These are phyloP conservation scores for Metopolophium dirhodum DNA, from an alignment of 1,140 invertebrate species.

Conservation along the genomic window DNA sequence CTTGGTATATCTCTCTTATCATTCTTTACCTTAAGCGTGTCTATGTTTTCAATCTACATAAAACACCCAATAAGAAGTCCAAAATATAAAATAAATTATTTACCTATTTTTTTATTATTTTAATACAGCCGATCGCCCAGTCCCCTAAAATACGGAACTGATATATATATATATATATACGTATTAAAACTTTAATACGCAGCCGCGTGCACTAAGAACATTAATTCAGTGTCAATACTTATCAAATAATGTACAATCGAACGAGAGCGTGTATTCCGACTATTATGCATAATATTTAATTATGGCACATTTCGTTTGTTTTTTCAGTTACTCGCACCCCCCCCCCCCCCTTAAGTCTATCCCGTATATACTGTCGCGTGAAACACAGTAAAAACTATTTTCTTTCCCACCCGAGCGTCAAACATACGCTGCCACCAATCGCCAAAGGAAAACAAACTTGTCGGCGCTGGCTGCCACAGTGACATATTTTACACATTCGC, in stretches of 20 bases:
- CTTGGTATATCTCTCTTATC: too few relatives aligned
- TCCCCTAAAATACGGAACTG: neutral
- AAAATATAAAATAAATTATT: too few relatives aligned
- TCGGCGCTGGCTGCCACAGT: neutral
- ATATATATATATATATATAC: neutral
- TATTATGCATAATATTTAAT: constrained; percentile 20
- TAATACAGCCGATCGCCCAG: neutral
- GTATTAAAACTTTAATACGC: neutral
- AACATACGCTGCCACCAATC: neutral
- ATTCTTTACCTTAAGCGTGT: too few relatives aligned
- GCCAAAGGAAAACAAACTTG: constrained; percentile 1
- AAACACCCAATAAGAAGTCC: too few relatives aligned
- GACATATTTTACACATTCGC: neutral
- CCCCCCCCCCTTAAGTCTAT: neutral
- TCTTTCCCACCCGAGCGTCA: neutral
- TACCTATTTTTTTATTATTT: neutral
- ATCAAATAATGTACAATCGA: neutral
- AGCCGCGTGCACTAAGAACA: neutral
- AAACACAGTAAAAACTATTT: neutral
- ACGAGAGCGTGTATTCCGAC: neutral
- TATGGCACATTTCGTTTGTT: neutral
- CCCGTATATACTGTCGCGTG: neutral
- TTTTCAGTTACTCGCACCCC: neutral
- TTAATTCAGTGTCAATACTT: constrained; percentile 8
- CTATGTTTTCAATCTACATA: too few relatives aligned